phyloP scores from a whole-genome alignment of 2,888 invertebrate species.

The Neoitamus cyanurus region DNA sequence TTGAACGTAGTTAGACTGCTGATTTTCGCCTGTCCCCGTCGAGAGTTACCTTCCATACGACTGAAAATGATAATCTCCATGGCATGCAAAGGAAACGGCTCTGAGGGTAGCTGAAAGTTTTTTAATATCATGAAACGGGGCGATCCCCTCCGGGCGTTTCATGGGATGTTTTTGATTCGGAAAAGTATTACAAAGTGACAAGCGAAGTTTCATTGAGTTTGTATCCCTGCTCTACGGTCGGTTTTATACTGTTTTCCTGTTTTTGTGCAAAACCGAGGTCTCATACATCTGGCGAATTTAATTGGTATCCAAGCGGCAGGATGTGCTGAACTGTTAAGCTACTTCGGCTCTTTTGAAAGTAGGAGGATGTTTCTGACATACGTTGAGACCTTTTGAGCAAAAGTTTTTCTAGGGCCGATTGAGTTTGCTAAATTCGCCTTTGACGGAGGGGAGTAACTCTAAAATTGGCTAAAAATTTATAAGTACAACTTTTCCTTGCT shows the following conservation, averaged over 20 bases:
- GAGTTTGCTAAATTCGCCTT: neutral
- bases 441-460: neutral
- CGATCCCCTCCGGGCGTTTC: neutral
- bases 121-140: neutral
- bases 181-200: neutral
- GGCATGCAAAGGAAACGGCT: neutral
- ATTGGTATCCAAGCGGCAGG: neutral
- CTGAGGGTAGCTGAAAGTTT: neutral
- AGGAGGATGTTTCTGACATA: neutral
- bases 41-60: neutral
- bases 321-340: neutral
- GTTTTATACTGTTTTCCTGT: neutral
- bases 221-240: neutral
- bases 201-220: neutral
- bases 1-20: neutral
- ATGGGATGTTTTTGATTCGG: neutral
- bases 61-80: neutral
- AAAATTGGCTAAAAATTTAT: neutral
- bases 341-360: neutral
- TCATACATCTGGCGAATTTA: neutral
- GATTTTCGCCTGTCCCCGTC: neutral
- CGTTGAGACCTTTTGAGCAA: neutral
- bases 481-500: neutral
- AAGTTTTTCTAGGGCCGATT: neutral
- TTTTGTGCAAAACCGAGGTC: neutral